phyloP scores from a whole-genome alignment of 1,140 invertebrate species.

The Halictus rubicundus region DNA sequence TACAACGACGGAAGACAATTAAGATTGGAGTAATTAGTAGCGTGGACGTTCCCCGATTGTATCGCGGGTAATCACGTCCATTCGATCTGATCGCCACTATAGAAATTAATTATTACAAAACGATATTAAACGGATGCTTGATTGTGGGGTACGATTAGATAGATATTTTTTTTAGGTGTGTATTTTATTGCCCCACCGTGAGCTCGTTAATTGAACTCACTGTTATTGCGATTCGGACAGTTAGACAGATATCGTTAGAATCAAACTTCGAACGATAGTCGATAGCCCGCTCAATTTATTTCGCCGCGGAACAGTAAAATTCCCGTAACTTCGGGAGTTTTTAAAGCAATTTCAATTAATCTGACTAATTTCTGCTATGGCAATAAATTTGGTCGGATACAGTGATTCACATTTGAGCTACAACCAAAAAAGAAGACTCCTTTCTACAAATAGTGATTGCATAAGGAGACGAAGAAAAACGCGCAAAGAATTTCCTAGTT shows the following conservation, averaged over 20 bases:
- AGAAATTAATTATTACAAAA: constrained; percentile 8
- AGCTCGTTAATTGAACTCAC: neutral
- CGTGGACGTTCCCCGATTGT: neutral
- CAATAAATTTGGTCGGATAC: no score
- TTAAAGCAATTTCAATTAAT: no score
- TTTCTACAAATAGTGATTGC: no score
- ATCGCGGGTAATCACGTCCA: neutral
- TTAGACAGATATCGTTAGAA: neutral
- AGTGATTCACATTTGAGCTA: no score
- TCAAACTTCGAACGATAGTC: neutral
- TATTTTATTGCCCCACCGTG: neutral
- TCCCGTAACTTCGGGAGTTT: neutral
- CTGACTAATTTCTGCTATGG: no score
- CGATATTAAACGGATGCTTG: neutral
- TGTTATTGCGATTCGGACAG: neutral
- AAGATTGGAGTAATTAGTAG: neutral
- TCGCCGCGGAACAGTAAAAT: neutral
- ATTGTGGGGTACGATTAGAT: neutral
- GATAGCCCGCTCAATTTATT: neutral
- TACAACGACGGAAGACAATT: neutral
- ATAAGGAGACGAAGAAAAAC: neutral
- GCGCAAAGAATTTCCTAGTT: neutral
- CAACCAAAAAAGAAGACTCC: no score
- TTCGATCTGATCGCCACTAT: neutral
- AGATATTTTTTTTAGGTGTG: neutral